These are phyloP conservation scores for Osmerus mordax DNA, from an alignment of 2,113 vertebrate genomes.

Conservation along the genomic window DNA sequence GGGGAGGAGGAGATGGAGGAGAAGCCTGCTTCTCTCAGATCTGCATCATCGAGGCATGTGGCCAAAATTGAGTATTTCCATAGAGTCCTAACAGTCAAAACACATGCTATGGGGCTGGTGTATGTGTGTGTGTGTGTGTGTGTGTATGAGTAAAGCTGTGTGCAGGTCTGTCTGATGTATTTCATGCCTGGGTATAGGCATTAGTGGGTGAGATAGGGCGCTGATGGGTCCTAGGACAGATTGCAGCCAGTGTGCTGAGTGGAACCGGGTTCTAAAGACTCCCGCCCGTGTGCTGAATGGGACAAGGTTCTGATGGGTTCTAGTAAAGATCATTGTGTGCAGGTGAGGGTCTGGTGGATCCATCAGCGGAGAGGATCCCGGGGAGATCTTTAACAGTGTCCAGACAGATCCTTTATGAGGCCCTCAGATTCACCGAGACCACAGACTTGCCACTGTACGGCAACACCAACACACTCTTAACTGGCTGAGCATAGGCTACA, in stretches of 20 bases:
- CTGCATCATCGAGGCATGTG: slow-evolving; percentile 38
- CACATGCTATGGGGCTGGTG: slow-evolving; percentile 56
- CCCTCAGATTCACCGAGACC: slow-evolving; percentile 3
- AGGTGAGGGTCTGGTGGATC: too few species aligned
- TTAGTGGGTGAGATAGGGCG: not conserved
- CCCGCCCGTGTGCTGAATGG: not conserved
- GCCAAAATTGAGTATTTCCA: slow-evolving; percentile 62
- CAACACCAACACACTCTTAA: too few species aligned
- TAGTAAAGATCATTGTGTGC: too few species aligned
- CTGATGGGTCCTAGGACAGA: not conserved
- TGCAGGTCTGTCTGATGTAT: slow-evolving; percentile 19
- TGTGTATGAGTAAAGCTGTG: slow-evolving; percentile 16
- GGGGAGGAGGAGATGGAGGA: not conserved
- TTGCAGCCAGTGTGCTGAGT: not conserved
- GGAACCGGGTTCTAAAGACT: slow-evolving; percentile 14
- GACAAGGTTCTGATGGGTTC: slow-evolving; percentile 24
- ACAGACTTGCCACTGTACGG: not conserved
- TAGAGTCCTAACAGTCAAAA: slow-evolving; percentile 65
- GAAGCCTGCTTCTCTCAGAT: slow-evolving; percentile 33
- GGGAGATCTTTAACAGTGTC: slow-evolving; percentile 26
- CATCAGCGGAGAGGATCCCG: slow-evolving; percentile 17
- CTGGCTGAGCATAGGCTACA: not conserved
- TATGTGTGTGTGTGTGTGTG: not conserved
- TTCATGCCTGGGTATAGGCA: not conserved
- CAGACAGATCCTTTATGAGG: slow-evolving; percentile 25